Base-by-base conservation (phyloP, 92 coral and sea anemone genomes). In the Porites lobata region DNA sequence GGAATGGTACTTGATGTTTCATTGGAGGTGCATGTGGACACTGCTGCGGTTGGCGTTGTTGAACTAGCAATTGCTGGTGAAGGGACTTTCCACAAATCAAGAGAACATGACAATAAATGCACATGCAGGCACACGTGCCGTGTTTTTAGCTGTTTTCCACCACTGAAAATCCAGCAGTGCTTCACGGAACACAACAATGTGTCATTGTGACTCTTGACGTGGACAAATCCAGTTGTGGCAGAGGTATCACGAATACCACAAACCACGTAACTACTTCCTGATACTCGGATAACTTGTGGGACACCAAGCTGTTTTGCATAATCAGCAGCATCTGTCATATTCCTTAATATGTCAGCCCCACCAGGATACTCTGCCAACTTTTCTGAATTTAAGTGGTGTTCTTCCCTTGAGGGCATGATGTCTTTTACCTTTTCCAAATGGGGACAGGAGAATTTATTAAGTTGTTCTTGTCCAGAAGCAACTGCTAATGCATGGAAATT, bases 321-420 rank as follows among this genome's bases (percentile, higher is more conserved):
- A 50, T 11, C 24, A 1, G 58, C 9, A 56, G 80, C 80, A 29
- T n/a, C 80, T 5, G 10, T 21, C 80, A 76, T 76, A 18, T n/a
- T 56, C 20, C 66, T 22, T 18, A 21, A 50, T 21, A 76, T 56
- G 4, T 76, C 80, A 76, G 20, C 6, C 56, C 80, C 13, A 9
- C 80, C 80, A 56, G 80, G 67, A 53, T 58, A 76, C 15, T 57
- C 80, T 5, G 62, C 13, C 19, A 76, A 38, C 58, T 76, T 22
- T 1, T 24, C 67, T 22, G 19, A 67, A 6, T 65, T 22, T 8
- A 76, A 76, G 13, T 56, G 13, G n/a, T 10, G 26, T 7, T 56
- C 80, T 3, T 3, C 52, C 8, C 13, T 24, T 56, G 80, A 64
- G 26, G 15, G 2, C 58, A 76, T 53, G 0, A 15, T 9, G 9